These are phyloP conservation scores for Gryllus longicercus DNA, from an alignment of 2,888 invertebrate species.

Conservation along the genomic window DNA sequence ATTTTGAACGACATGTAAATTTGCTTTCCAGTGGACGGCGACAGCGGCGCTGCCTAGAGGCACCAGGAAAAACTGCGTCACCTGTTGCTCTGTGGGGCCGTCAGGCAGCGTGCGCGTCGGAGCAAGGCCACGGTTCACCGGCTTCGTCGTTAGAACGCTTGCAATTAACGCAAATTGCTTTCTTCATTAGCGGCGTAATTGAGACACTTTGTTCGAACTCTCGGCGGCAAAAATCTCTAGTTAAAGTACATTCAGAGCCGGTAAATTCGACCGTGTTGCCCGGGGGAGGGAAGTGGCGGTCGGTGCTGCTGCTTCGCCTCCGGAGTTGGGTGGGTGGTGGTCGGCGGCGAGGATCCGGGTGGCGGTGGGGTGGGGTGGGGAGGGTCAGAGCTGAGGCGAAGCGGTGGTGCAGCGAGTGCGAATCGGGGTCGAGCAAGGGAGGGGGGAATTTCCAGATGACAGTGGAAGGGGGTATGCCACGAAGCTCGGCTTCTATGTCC, in stretches of 20 bases:
- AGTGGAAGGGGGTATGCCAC: too few species aligned
- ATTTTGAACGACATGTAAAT: too few species aligned
- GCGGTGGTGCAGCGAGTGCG: neutral
- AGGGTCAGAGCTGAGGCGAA: neutral
- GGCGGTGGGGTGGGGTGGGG: neutral
- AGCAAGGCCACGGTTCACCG: too few species aligned
- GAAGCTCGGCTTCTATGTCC: too few species aligned
- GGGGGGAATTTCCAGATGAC: too few species aligned
- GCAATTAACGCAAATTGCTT: constrained; percentile 7
- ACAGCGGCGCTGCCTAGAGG: too few species aligned
- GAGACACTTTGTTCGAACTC: constrained; percentile 10
- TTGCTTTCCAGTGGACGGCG: too few species aligned
- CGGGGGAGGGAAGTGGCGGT: neutral
- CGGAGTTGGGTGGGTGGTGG: neutral
- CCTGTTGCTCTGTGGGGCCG: neutral
- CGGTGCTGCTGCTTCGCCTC: neutral
- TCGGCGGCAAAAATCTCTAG: neutral
- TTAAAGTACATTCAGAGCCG: too few species aligned
- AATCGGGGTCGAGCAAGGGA: too few species aligned
- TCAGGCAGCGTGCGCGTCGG: neutral
- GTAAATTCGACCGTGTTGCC: too few species aligned
- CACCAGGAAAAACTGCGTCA: neutral
- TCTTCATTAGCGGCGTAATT: constrained; percentile 17
- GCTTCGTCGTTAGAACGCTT: neutral
- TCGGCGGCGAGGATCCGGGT: neutral